A percentile compares a stretch with the other conserved stretches of the same genome.
Evolutionary conservation across 2,797 vertebrate species (phyloP).

Genomic region (Spinus olivaceus): DNA sequence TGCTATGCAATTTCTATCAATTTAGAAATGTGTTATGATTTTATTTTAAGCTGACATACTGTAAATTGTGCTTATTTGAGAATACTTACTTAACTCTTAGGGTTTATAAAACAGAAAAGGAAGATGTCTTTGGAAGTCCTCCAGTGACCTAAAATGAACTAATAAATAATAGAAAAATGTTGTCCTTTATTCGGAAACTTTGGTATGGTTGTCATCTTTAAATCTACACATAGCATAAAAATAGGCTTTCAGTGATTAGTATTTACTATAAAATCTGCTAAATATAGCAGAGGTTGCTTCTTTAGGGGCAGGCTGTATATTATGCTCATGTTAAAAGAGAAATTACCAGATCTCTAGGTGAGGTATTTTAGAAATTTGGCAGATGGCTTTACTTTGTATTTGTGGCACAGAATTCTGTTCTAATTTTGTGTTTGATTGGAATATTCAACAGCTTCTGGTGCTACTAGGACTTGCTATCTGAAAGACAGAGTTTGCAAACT

Average conservation of each 20-base stretch:
- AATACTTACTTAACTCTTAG: conserved; percentile 68
- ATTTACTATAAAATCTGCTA: not conserved
- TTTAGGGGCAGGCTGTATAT: conserved; percentile 17
- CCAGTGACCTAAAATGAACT: conserved; percentile 55
- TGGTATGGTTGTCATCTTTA: not conserved
- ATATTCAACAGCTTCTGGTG: conserved; percentile 70
- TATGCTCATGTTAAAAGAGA: conserved; percentile 59
- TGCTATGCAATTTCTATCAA: conserved; percentile 74
- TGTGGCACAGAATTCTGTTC: conserved; percentile 64
- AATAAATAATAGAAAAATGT: conserved; percentile 44
- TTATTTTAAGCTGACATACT: conserved; percentile 72
- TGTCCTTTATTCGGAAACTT: not conserved
- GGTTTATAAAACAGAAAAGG: conserved; percentile 54
- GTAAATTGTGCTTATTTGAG: conserved; percentile 66
- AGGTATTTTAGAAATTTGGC: conserved; percentile 69
- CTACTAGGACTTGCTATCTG: conserved; percentile 67
- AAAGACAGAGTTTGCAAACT: conserved; percentile 70
- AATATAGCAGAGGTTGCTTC: conserved; percentile 33
- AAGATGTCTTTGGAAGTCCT: conserved; percentile 55
- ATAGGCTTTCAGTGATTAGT: not conserved
- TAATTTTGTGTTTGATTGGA: conserved; percentile 69
- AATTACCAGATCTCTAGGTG: conserved; percentile 69
- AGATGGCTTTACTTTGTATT: conserved; percentile 77
- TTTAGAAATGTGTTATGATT: conserved; percentile 74
- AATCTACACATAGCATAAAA: not conserved